These are phyloP conservation scores for Chydorus sphaericus DNA, from an alignment of 2,888 invertebrate species.

Conservation along the genomic window DNA sequence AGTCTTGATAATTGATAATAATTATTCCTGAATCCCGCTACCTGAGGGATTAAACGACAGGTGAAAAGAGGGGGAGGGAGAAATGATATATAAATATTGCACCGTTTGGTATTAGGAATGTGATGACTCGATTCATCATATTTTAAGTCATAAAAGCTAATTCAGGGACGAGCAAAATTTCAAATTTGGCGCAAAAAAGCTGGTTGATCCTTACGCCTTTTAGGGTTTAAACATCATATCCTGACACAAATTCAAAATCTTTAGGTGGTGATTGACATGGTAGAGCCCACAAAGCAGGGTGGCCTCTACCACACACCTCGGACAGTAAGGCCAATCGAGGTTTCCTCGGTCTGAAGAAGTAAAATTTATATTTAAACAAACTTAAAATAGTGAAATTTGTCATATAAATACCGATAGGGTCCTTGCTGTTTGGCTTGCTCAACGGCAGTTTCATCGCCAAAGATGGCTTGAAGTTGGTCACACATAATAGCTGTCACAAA, in stretches of 20 bases:
- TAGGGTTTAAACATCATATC: conserved; percentile 28
- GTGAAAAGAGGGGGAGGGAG: background rate
- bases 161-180: no score
- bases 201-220: background rate
- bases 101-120: background rate
- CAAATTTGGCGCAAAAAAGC: background rate
- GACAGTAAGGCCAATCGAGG: conserved; percentile 47
- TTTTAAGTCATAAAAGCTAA: no score
- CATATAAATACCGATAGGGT: conserved; percentile 7
- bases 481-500: conserved; percentile 75
- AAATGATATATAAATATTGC: conserved; percentile 1
- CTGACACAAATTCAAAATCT: conserved; percentile 29
- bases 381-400: background rate
- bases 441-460: conserved; percentile 68
- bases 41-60: no score
- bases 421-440: conserved; percentile 43
- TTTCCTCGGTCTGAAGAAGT: conserved; percentile 29
- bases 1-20: background rate
- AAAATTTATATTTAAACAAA: background rate
- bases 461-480: conserved; percentile 69
- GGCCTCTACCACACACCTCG: conserved; percentile 60
- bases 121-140: no score
- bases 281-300: conserved; percentile 53
- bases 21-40: no score
- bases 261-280: conserved; percentile 44